Conservation (phyloP, 2,797 vertebrate species). For the Gobionotothen gibberifrons region DNA sequence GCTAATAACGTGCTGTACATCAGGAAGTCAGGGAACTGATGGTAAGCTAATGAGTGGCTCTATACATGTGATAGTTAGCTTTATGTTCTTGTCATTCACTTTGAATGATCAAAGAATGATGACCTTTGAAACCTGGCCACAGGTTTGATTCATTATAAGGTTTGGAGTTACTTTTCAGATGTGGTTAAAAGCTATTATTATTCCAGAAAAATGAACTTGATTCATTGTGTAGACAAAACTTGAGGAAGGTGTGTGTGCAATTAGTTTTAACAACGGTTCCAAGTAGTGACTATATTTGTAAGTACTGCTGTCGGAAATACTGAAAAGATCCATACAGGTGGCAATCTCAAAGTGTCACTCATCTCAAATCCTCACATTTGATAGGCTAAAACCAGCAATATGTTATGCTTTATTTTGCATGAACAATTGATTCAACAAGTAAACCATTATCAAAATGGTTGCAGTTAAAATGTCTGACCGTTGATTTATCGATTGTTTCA, state of each 20-base stretch:
- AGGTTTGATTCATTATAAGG: not conserved
- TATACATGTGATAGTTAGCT: not conserved
- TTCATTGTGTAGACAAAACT: not conserved
- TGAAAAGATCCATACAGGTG: too few relatives aligned
- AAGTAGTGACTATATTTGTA: not conserved
- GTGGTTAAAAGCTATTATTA: not conserved
- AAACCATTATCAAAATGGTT: not conserved
- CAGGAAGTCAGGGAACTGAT: constrained; percentile 25
- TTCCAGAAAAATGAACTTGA: too few relatives aligned
- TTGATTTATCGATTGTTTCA: not conserved
- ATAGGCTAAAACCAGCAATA: not conserved
- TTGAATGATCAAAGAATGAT: not conserved
- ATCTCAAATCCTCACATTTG: not conserved
- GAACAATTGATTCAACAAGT: not conserved
- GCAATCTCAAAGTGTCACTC: too few relatives aligned
- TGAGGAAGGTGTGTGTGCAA: not conserved
- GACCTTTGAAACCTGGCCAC: not conserved
- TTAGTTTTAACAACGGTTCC: not conserved
- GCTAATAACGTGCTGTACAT: constrained; percentile 31
- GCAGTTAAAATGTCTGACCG: not conserved
- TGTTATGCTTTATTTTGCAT: not conserved
- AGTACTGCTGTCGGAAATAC: not conserved
- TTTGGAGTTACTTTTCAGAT: not conserved
- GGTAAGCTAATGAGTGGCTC: constrained; percentile 32
- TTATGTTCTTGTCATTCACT: not conserved